phyloP scores from a whole-genome alignment of 1,140 invertebrate species.

The Macrocentrus cingulum region DNA sequence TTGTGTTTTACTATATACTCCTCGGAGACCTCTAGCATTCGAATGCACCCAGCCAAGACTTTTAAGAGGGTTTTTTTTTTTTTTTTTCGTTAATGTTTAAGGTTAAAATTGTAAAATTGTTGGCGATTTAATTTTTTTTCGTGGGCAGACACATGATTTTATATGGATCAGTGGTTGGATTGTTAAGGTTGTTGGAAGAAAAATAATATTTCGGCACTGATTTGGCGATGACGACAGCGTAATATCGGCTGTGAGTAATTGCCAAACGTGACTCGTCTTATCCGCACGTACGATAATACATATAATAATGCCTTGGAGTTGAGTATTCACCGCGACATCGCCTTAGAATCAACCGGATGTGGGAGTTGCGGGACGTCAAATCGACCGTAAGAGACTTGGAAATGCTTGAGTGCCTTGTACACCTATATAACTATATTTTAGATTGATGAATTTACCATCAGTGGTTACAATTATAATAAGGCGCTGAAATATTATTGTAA shows the following conservation, averaged over 20 bases:
- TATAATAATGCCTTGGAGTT: conserved; percentile 7
- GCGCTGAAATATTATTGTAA: too few species aligned
- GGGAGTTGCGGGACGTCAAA: conserved; percentile 10
- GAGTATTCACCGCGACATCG: conserved; percentile 5
- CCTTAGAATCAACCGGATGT: conserved; percentile 20
- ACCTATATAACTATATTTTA: conserved; percentile 1
- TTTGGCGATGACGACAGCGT: neutral
- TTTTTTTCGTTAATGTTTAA: too few species aligned
- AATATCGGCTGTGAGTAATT: neutral
- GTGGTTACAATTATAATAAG: too few species aligned
- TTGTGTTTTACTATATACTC: too few species aligned
- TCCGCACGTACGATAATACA: conserved; percentile 6
- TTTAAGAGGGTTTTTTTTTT: too few species aligned
- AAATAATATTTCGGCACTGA: neutral
- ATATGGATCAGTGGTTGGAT: too few species aligned
- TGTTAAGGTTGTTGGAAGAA: too few species aligned
- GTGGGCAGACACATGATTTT: too few species aligned
- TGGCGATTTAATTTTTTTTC: too few species aligned
- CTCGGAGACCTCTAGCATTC: too few species aligned
- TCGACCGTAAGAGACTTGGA: conserved; percentile 7
- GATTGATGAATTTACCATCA: conserved; percentile 7
- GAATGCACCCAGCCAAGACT: too few species aligned
- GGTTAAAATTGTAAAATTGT: too few species aligned
- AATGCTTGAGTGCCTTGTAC: conserved; percentile 10
- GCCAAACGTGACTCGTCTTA: neutral